Evolutionary conservation across 2,888 invertebrate species (phyloP).

Genomic region (Drosophila mulleri): DNA sequence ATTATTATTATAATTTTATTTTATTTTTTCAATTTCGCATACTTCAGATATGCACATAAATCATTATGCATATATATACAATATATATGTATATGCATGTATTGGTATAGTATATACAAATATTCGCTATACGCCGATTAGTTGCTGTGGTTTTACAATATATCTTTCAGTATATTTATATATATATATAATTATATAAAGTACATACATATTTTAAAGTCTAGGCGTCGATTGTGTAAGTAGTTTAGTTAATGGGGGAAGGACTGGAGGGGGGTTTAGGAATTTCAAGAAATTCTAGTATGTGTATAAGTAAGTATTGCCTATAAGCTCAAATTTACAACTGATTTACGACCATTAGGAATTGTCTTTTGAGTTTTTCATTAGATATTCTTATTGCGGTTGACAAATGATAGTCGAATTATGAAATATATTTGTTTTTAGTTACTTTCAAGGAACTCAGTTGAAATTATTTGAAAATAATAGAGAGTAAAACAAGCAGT

Average conservation of each 20-base stretch:
- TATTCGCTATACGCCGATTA: conserved; percentile 41
- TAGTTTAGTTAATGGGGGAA: conserved; percentile 10
- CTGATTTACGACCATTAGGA: conserved; percentile 67
- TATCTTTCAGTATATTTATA: conserved; percentile 15
- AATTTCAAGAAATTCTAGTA: conserved; percentile 38
- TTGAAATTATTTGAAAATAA: conserved; percentile 21
- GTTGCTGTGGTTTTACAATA: conserved; percentile 48
- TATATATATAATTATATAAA: conserved; percentile 35
- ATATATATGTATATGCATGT: conserved; percentile 17
- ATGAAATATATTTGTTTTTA: conserved; percentile 38
- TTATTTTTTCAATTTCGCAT: conserved; percentile 31
- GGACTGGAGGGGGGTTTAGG: conserved; percentile 10
- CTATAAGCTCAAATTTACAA: conserved; percentile 81
- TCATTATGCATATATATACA: conserved; percentile 17
- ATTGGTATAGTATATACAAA: conserved; percentile 44
- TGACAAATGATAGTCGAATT: conserved; percentile 46
- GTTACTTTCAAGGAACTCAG: conserved; percentile 52
- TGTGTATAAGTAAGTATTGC: conserved; percentile 58
- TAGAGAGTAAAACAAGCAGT: conserved; percentile 19
- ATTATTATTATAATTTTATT: neutral
- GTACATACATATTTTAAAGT: conserved; percentile 56
- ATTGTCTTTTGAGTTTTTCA: conserved; percentile 32
- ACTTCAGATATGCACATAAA: conserved; percentile 44
- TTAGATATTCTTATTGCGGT: conserved; percentile 10
- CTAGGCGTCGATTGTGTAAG: conserved; percentile 54